Evolutionary conservation across 1,140 invertebrate genomes (phyloP), one percentile per base, ranked within the genome.

Genomic region (Drosophila nasuta): DNA sequence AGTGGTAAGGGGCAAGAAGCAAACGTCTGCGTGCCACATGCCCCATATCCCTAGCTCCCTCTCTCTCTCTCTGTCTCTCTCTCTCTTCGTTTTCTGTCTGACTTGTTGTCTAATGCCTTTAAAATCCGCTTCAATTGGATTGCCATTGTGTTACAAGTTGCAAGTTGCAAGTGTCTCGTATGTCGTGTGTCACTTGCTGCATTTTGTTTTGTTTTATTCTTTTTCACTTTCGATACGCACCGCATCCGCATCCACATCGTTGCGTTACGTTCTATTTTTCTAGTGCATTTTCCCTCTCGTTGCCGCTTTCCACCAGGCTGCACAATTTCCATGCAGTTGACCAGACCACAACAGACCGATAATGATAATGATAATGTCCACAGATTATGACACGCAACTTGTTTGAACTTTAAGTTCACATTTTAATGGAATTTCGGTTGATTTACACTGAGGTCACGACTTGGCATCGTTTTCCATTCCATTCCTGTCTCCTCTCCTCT

Each of bases 121-220:
- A 63, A 85, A 89, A 89, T 89, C 85, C 86, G 86, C 79, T 89
- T 89, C 85, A 89, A 89, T 89, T 89, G 85, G 85, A 89, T 89
- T 89, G 77, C 38, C 68, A 71, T 82, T 64, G 71, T 68, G 67
- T 80, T 62, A 46, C n/a, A 35, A 13, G 43, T 48, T 48, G n/a
- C 35, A 35, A 64, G 45, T 64, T 46, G 51, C 25, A 30, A 69
- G 76, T 71, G 38, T 46, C 77, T 49, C 69, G 65, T 75, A 72
- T 71, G 38, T 46, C 77, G 54, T 71, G 65, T 75, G 74, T 83
- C 81, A 79, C 70, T 88, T 79, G 30, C 28, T 11, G 35, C 2
- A 5, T 33, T 33, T 25, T 25, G 20, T 25, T 25, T 25, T 25
- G 20, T 25, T 25, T 25, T 25, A 25, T 25, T 35, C 1, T 35